phyloP scores from a whole-genome alignment of 2,113 vertebrate species.

The Chaetops frenatus region DNA sequence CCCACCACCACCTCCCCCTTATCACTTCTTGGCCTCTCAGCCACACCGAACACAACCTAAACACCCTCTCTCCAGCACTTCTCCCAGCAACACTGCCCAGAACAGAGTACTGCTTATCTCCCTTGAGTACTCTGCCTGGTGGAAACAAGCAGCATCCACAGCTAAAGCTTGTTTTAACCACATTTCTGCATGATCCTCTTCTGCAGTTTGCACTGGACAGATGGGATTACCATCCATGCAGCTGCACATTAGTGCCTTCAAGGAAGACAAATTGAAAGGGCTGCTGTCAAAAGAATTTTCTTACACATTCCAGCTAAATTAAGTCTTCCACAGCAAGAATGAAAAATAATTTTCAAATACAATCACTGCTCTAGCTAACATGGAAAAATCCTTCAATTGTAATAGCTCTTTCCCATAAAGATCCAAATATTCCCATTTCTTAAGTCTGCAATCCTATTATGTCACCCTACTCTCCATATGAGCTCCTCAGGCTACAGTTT shows the following conservation, averaged over 20 bases:
- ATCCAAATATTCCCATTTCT: not conserved
- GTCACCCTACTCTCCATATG: not conserved
- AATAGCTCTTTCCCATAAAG: not conserved
- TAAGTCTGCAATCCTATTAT: not conserved
- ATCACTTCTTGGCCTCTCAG: not conserved
- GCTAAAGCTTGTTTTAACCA: not conserved
- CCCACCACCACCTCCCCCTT: fast-evolving
- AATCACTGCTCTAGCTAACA: not conserved
- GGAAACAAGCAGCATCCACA: not conserved
- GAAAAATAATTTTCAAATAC: not conserved
- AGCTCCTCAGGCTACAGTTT: not conserved
- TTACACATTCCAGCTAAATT: not conserved
- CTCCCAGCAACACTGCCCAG: not conserved
- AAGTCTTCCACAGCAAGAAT: not conserved
- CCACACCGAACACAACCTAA: not conserved
- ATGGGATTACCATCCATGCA: not conserved
- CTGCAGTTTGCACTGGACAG: not conserved
- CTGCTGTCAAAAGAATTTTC: slow-evolving; percentile 8
- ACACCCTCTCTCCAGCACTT: not conserved
- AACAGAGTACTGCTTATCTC: not conserved
- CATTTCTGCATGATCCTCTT: not conserved
- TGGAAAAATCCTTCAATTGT: not conserved
- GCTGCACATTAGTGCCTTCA: slow-evolving; percentile 33
- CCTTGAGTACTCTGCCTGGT: not conserved
- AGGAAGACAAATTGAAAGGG: slow-evolving; percentile 1